These are phyloP conservation scores for Amblyraja radiata DNA, from an alignment of 2,797 vertebrate species.

Conservation along the genomic window DNA sequence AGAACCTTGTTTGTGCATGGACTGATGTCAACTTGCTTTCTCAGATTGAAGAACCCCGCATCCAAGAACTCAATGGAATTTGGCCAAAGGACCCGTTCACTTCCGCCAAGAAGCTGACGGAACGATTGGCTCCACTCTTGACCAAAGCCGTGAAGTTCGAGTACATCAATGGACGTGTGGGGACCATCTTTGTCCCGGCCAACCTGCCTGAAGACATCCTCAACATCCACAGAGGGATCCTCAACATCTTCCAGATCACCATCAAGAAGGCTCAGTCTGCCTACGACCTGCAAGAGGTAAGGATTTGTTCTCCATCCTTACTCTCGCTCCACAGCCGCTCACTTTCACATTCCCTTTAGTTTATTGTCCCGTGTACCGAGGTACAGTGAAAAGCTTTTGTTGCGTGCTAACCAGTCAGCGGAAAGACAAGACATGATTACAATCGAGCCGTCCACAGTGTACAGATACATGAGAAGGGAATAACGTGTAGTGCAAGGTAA, in stretches of 20 bases:
- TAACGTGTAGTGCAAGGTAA: no score
- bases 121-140: constrained; percentile 59
- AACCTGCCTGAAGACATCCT: constrained; percentile 55
- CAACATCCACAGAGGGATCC: constrained; percentile 66
- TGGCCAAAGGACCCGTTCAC: constrained; percentile 53
- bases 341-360: background rate
- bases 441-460: no score
- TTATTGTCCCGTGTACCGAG: no score
- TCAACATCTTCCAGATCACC: constrained; percentile 41
- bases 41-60: constrained; percentile 59
- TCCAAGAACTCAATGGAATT: constrained; percentile 67
- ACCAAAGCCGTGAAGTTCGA: constrained; percentile 69
- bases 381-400: no score
- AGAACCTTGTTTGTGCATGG: no score
- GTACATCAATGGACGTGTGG: constrained; percentile 59
- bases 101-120: constrained; percentile 54
- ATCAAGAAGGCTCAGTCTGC: constrained; percentile 56
- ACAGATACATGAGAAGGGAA: no score
- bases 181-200: constrained; percentile 58
- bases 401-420: no score
- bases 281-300: constrained; percentile 51
- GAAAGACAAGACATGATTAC: no score
- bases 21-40: background rate
- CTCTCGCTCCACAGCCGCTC: no score
- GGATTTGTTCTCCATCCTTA: constrained; percentile 16